These are phyloP conservation scores for Amphimedon queenslandica DNA, from an alignment of 37 sponge, comb jelly and placozoan genomes.

Conservation along the genomic window DNA sequence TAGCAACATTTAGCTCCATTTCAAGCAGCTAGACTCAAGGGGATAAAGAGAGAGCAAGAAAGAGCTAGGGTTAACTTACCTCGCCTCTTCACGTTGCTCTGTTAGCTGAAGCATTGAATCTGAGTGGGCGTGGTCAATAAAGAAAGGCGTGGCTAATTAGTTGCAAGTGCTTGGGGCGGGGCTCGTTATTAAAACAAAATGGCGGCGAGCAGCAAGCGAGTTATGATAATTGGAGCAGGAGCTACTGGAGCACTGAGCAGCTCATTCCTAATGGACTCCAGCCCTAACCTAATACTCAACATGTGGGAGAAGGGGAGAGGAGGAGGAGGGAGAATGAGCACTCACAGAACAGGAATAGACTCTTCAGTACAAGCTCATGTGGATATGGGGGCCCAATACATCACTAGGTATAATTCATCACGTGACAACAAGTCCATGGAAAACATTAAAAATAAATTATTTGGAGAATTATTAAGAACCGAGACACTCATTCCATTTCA, in stretches of 20 bases:
- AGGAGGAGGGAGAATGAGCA: conserved; percentile 52
- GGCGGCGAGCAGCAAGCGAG: background rate
- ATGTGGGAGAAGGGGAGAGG: conserved; percentile 65
- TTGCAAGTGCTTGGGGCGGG: too few species aligned
- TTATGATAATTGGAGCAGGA: conserved; percentile 62
- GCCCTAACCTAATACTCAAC: background rate
- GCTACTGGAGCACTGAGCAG: conserved; percentile 48
- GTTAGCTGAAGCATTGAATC: too few species aligned
- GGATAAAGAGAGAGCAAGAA: too few species aligned
- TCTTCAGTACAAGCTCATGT: conserved; percentile 16
- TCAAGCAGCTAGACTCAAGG: too few species aligned
- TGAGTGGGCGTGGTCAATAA: too few species aligned
- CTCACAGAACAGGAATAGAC: conserved; percentile 19
- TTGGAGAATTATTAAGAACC: conserved; percentile 16
- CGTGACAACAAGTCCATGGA: background rate
- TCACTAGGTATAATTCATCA: conserved; percentile 8
- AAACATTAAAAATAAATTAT: conserved; percentile 16
- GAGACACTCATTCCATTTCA: conserved; percentile 17
- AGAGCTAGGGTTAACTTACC: too few species aligned
- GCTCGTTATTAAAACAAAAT: too few species aligned
- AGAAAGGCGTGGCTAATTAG: too few species aligned
- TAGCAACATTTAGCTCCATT: too few species aligned
- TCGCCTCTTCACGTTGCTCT: too few species aligned
- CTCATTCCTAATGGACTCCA: conserved; percentile 9
- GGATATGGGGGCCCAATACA: conserved; percentile 73